Evolutionary conservation across 2,797 vertebrate genomes (phyloP).

Genomic region (Rhadinocentrus ornatus): DNA sequence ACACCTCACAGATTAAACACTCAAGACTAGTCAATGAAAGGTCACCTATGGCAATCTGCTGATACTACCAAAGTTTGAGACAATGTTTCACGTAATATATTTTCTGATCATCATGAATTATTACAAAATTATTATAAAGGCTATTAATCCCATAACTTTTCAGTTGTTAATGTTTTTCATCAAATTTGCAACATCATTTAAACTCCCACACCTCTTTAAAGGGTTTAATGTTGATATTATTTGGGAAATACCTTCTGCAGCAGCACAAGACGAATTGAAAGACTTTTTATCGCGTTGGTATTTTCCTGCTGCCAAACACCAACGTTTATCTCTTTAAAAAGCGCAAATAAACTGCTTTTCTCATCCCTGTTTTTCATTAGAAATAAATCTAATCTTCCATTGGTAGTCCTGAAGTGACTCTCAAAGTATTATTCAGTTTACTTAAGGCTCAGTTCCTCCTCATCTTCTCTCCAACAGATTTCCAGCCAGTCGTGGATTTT

Average conservation of each 20-base stretch:
- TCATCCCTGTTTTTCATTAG: constrained; percentile 60
- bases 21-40: constrained; percentile 67
- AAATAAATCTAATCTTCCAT: constrained; percentile 47
- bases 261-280: constrained; percentile 53
- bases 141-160: neutral
- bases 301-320: constrained; percentile 64
- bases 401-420: constrained; percentile 45
- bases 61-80: constrained; percentile 35
- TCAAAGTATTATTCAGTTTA: constrained; percentile 40
- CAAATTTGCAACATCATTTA: constrained; percentile 14
- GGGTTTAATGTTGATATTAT: constrained; percentile 43
- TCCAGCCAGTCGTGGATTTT: constrained; percentile 38
- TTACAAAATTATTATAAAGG: neutral
- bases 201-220: constrained; percentile 27
- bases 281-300: constrained; percentile 62
- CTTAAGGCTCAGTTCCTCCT: constrained; percentile 39
- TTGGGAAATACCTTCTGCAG: constrained; percentile 27
- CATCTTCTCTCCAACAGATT: constrained; percentile 47
- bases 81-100: constrained; percentile 31
- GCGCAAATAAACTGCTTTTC: constrained; percentile 58
- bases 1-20: constrained; percentile 58
- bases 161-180: neutral
- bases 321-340: constrained; percentile 59
- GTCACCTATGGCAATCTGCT: constrained; percentile 60
- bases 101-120: constrained; percentile 3